These are phyloP conservation scores for Drosophila insularis DNA, from an alignment of 1,140 invertebrate genomes.

Conservation along the genomic window DNA sequence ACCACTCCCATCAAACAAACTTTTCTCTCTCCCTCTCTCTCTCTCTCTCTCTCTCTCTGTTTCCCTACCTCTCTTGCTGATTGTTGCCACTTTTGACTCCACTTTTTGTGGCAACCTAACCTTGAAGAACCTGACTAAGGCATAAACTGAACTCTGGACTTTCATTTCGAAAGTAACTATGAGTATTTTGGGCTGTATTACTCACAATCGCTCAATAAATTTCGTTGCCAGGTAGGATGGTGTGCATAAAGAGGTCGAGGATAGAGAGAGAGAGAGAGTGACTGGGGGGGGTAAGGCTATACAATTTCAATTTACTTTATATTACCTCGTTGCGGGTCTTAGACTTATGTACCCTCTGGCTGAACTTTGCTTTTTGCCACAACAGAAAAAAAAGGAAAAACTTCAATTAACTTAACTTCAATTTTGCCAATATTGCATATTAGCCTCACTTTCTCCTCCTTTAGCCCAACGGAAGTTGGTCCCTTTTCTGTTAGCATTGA, in stretches of 20 bases:
- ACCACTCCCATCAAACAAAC: not conserved
- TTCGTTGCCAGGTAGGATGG: not conserved
- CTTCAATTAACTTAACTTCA: too few species aligned
- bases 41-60: not conserved
- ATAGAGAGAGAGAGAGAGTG: too few species aligned
- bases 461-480: too few species aligned
- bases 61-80: not conserved
- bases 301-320: constrained; percentile 3
- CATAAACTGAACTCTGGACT: constrained; percentile 1
- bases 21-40: not conserved
- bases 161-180: constrained; percentile 6
- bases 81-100: not conserved
- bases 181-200: constrained; percentile 2
- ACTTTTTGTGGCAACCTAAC: constrained; percentile 17
- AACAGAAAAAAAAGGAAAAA: too few species aligned
- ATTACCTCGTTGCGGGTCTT: not conserved
- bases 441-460: too few species aligned
- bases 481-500: too few species aligned
- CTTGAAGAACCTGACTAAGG: constrained; percentile 30
- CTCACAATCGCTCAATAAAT: constrained; percentile 8
- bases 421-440: too few species aligned
- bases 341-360: too few species aligned
- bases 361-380: too few species aligned
- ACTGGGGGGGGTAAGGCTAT: not conserved
- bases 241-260: not conserved